Evolutionary conservation across 2,888 invertebrate species (phyloP).

Genomic region (Lymantria dispar): DNA sequence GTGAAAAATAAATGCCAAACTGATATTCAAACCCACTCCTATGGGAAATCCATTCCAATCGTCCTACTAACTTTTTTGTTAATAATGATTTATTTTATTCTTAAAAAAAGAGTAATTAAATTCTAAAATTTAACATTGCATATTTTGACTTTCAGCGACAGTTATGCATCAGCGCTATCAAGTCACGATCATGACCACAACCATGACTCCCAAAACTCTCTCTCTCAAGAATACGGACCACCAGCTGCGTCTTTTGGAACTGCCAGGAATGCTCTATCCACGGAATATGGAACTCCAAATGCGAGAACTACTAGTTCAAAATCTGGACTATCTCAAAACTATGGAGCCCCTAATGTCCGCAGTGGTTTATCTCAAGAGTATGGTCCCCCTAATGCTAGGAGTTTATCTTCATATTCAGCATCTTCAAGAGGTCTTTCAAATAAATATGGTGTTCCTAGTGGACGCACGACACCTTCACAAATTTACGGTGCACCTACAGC

Average conservation of each 20-base stretch:
- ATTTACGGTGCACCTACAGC: constrained; percentile 13
- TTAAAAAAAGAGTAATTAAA: background rate
- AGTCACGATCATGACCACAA: constrained; percentile 33
- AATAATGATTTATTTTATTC: too few species aligned
- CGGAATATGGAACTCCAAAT: constrained; percentile 42
- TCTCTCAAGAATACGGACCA: constrained; percentile 43
- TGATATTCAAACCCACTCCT: too few species aligned
- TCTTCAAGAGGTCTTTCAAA: constrained; percentile 26
- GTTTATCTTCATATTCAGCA: constrained; percentile 10
- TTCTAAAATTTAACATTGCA: background rate
- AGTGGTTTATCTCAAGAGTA: constrained; percentile 39
- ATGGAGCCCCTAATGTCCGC: constrained; percentile 26
- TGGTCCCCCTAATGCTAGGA: constrained; percentile 34
- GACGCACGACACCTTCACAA: constrained; percentile 34
- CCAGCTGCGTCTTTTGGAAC: constrained; percentile 30
- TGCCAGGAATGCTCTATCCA: constrained; percentile 36
- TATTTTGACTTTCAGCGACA: constrained; percentile 45
- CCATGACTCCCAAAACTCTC: constrained; percentile 34
- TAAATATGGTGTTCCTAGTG: constrained; percentile 43
- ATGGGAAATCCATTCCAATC: too few species aligned
- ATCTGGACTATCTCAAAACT: constrained; percentile 16
- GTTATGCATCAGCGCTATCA: constrained; percentile 51
- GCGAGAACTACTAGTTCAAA: constrained; percentile 16
- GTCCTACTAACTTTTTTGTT: too few species aligned
- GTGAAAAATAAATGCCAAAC: too few species aligned